Evolutionary conservation across 1,140 invertebrate genomes (phyloP), one percentile per base, ranked within the genome.

Genomic region (Lordiphosa stackelbergi): DNA sequence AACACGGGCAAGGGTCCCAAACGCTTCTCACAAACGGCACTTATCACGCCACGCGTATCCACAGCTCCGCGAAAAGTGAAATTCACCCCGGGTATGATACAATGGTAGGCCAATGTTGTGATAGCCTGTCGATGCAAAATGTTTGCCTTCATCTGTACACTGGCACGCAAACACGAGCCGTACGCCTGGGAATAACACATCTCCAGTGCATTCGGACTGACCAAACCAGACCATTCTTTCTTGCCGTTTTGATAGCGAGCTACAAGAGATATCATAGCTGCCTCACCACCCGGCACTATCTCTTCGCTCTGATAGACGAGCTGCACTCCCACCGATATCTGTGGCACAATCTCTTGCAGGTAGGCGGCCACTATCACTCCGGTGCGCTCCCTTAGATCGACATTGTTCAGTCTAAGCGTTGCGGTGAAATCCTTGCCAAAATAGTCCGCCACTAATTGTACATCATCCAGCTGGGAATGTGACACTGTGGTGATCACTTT

Each of bases 151-250:
- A 64, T 11, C 5, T 68, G 49, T 0, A 68, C 60, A 13, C 49
- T 46, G 38, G 65, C 60, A 10, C 59, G 37, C 10, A 64, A 9
- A 8, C 19, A 48, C 13, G 45, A 1, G 28, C 53, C 54, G 41
- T 68, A 68, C 10, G 37, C 8, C 49, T 68, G 65, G 0, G 53
- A 13, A n/a, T 54, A 68, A 53, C 65, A 68, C 7, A 68, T 22
- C 7, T 68, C 54, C 16, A 68, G 19, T 0, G 48, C 1, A 7
- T 68, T 61, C 11, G 40, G 4, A 28, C 45, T 68, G 6, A 68
- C 4, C 54, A 53, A 22, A 12, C 37, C 48, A 1, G 65, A 64
- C 65, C 65, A 68, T 1, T 43, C 22, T 3, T 38, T 36, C 11
- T 24, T 45, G 3, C 46, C 65, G 2, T 19, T 35, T 4, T 53